Evolutionary conservation across 2,888 invertebrate genomes (phyloP).

Genomic region (Flexamia atlantica): DNA sequence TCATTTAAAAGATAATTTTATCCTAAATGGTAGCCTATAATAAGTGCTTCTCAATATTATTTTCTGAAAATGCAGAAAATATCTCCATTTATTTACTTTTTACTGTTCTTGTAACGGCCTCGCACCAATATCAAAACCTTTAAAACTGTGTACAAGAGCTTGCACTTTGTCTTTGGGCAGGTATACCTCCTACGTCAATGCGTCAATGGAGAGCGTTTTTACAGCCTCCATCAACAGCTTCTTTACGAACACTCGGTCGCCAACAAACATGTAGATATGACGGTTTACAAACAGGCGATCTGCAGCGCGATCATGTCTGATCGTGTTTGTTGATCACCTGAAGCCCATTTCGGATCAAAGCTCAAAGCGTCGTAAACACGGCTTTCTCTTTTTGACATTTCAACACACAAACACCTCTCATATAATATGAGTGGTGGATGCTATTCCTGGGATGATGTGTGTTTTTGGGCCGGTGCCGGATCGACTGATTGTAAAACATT

Average conservation of each 20-base stretch:
- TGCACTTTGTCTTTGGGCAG: too few species aligned
- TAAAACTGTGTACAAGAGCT: too few species aligned
- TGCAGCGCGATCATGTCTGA: neutral
- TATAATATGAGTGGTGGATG: constrained; percentile 54
- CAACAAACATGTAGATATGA: constrained; percentile 24
- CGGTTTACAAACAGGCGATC: constrained; percentile 39
- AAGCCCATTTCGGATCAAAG: neutral
- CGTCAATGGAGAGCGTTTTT: too few species aligned
- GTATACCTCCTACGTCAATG: too few species aligned
- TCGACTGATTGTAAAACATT: neutral
- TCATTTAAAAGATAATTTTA: too few species aligned
- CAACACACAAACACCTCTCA: constrained; percentile 45
- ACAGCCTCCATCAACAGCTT: neutral
- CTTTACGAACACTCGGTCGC: neutral
- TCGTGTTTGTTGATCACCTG: constrained; percentile 56
- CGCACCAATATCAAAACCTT: too few species aligned
- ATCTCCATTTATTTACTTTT: too few species aligned
- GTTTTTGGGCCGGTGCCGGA: constrained; percentile 20
- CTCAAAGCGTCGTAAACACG: constrained; percentile 44
- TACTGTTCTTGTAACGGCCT: too few species aligned
- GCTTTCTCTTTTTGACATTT: constrained; percentile 55
- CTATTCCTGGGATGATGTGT: constrained; percentile 18
- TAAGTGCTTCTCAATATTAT: too few species aligned
- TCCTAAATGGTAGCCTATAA: too few species aligned
- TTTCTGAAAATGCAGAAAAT: too few species aligned